Percentiles rank a stretch among this genome's conserved stretches.
phyloP scores from a whole-genome alignment of 2,113 vertebrate genomes.

The Chloropsis cyanopogon region DNA sequence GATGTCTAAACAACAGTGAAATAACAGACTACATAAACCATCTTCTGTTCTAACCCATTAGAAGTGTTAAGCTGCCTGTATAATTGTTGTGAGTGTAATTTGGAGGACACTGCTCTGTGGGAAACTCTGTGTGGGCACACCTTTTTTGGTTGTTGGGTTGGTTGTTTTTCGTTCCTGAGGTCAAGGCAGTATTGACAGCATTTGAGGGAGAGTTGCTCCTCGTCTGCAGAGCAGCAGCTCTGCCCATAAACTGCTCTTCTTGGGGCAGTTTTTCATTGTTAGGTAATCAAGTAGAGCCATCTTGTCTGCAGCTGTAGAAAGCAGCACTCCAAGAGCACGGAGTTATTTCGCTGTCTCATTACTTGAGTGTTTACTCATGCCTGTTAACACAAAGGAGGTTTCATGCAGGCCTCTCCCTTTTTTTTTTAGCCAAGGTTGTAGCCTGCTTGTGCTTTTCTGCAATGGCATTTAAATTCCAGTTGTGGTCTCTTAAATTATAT shows the following conservation, averaged over 20 bases:
- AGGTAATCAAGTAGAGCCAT: not conserved
- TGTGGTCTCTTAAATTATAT: not conserved
- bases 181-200: not conserved
- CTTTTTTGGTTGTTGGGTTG: not conserved
- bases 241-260: not conserved
- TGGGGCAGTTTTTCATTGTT: not conserved
- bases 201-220: not conserved
- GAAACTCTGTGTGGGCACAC: not conserved
- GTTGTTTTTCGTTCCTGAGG: not conserved
- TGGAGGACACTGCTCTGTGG: not conserved
- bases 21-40: not conserved
- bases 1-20: fast-evolving
- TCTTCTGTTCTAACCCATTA: not conserved
- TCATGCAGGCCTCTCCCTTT: not conserved
- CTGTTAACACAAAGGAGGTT: not conserved
- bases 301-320: not conserved
- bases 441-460: not conserved
- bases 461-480: not conserved
- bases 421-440: not conserved
- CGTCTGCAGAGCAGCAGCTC: not conserved
- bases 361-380: not conserved
- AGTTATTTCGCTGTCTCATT: not conserved
- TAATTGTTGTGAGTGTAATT: not conserved
- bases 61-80: not conserved
- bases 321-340: not conserved